Conservation (phyloP, 2,888 invertebrate species). For the Ophraella communa region DNA sequence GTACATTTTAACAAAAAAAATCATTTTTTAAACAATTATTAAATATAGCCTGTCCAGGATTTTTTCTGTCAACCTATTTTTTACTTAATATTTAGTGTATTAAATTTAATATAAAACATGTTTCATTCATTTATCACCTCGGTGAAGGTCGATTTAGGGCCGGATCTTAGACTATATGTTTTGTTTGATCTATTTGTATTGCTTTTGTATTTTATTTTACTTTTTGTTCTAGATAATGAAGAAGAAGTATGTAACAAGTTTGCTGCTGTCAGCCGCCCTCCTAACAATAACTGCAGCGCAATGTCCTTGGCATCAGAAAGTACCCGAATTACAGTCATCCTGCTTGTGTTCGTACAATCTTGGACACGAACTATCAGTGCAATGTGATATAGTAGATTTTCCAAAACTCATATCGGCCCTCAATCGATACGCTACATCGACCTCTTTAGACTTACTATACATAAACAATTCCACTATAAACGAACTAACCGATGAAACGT, state of each 20-base stretch:
- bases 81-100: no score
- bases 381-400: slow-evolving; percentile 90
- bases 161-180: no score
- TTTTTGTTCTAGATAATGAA: slow-evolving; percentile 55
- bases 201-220: no score
- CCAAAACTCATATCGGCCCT: slow-evolving; percentile 74
- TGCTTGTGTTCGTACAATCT: slow-evolving; percentile 90
- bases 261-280: slow-evolving; percentile 47
- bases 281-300: slow-evolving; percentile 63
- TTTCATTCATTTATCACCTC: no score
- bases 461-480: slow-evolving; percentile 86
- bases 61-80: no score
- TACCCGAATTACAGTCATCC: slow-evolving; percentile 77
- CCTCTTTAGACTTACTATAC: slow-evolving; percentile 82
- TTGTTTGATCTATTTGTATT: neutral
- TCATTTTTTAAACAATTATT: no score
- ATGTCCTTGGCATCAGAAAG: slow-evolving; percentile 85
- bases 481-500: slow-evolving; percentile 70
- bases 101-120: no score
- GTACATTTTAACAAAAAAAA: no score
- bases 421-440: slow-evolving; percentile 71
- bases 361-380: slow-evolving; percentile 84
- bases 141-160: no score
- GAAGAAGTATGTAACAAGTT: slow-evolving; percentile 45
- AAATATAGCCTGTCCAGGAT: no score